Base-by-base conservation (phyloP, 2,888 invertebrate genomes). In the Acrocyrtus sp. region DNA sequence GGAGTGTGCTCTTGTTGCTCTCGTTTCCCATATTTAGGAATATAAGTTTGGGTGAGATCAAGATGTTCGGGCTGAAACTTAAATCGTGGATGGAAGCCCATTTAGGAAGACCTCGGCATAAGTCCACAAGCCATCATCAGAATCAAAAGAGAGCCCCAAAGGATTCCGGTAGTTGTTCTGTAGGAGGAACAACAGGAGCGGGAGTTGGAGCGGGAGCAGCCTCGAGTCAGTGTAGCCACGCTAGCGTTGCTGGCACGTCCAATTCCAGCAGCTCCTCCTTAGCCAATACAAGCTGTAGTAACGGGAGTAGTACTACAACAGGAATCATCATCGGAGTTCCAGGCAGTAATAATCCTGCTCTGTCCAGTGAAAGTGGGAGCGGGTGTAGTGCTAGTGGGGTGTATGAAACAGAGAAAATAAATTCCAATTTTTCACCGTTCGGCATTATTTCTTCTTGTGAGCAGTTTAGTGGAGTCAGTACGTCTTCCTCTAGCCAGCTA, bases 21-120 rank as follows among this genome's bases (percentile, higher is more conserved):
- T 47, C 19, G 51, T 34, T 43, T 17, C 43, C 45, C 41, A 58
- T 10, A 24, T 41, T 24, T 1, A 39, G 5, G 6, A 34, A 48
- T 47, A 61, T 65, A 53, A 56, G 57, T 61, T 72, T 73, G 62
- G 65, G 53, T 47, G 47, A 72, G 69, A 76, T 76, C 76, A 79
- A 76, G 67, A 81, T 81, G 81, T 80, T 81, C 75, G 80, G 81
- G 54, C 61, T 74, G 68, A 79, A 76, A 78, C 77, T 81, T 53
- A 81, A 81, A 72, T 79, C 79, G 75, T 81, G 81, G 81, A 80
- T 81, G 81, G 80, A 81, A 80, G 75, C 78, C 74, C 78, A 81
- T 75, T 78, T 81, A 76, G 81, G 80, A 70, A 72, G 78, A 75
- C 75, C 74, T 39, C 76, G 77, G 65, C 76, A 78, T 67, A 74